Conservation (phyloP, 2,797 vertebrate species). For the Phyllotis vaccarum region DNA sequence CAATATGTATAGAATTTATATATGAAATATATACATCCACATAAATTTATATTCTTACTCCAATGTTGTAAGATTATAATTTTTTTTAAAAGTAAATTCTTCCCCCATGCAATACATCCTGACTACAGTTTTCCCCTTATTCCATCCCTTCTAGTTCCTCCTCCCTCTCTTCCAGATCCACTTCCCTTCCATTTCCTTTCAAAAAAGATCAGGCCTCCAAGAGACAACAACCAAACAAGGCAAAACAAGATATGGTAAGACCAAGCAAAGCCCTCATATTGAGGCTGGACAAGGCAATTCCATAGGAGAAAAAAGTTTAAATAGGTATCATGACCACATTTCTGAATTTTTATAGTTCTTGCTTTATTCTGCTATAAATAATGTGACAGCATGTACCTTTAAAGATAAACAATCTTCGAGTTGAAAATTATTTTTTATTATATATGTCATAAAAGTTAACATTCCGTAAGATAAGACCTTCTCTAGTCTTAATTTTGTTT, state of each 20-base stretch:
- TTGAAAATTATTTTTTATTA: not conserved
- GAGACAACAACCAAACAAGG: not conserved
- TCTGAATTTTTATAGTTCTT: not conserved
- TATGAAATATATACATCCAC: not conserved
- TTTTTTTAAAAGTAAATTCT: not conserved
- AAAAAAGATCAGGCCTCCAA: not conserved
- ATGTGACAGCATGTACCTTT: not conserved
- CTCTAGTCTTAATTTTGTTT: not conserved
- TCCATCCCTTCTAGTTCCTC: not conserved
- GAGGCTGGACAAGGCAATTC: not conserved
- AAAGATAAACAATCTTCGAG: not conserved
- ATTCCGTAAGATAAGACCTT: not conserved
- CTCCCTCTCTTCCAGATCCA: not conserved
- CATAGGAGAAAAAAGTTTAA: not conserved
- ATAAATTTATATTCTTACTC: not conserved
- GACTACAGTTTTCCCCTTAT: not conserved
- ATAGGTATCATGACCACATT: not conserved
- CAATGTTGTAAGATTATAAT: not conserved
- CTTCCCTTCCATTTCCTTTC: rapidly evolving
- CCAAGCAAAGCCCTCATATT: not conserved
- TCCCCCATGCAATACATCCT: not conserved
- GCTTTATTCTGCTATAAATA: not conserved
- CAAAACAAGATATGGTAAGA: not conserved
- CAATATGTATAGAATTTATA: not conserved
- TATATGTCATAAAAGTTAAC: not conserved